phyloP scores from a whole-genome alignment of 2,113 vertebrate genomes.

The Synodontis membranacea region DNA sequence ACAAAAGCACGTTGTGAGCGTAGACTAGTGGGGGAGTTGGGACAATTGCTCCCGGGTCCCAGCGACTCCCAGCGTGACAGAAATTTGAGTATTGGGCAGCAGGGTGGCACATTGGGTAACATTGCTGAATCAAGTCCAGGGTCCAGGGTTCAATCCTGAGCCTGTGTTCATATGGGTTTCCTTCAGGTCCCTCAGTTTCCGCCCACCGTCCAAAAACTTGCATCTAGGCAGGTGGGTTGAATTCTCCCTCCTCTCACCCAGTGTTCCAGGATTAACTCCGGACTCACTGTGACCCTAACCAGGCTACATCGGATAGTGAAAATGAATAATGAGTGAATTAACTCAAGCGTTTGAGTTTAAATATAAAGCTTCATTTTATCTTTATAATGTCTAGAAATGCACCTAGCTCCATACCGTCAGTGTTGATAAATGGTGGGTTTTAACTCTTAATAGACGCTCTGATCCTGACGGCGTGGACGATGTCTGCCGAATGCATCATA shows the following conservation, averaged over 20 bases:
- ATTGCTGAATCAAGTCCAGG: not conserved
- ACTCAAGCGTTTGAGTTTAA: not conserved
- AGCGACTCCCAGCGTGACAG: not conserved
- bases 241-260: not conserved
- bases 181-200: not conserved
- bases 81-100: not conserved
- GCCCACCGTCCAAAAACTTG: not conserved
- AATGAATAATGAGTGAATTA: not conserved
- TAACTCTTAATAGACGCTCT: not conserved
- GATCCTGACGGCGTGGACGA: not conserved
- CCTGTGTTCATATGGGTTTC: not conserved
- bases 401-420: not conserved
- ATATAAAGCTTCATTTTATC: not conserved
- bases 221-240: not conserved
- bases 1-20: too few species aligned
- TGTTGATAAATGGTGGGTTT: constrained; percentile 4
- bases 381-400: not conserved
- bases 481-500: constrained; percentile 19
- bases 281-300: not conserved
- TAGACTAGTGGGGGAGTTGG: too few species aligned
- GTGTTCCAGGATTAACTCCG: not conserved
- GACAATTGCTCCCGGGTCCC: too few species aligned
- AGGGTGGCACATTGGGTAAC: not conserved
- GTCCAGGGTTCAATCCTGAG: not conserved
- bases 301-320: not conserved